These are phyloP conservation scores for Drosophila affinis DNA, from an alignment of 2,888 invertebrate genomes.

Conservation along the genomic window DNA sequence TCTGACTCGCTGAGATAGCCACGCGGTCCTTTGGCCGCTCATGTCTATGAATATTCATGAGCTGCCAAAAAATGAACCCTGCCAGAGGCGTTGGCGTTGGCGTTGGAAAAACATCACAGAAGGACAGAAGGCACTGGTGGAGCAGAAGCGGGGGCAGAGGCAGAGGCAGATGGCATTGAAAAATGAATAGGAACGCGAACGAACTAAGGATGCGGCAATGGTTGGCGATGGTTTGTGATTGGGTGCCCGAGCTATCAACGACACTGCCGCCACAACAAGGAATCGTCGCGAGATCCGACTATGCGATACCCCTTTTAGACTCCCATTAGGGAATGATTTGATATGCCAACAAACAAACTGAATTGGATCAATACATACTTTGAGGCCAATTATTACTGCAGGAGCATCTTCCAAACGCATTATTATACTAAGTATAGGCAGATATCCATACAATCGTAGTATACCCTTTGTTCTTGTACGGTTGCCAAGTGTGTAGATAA, in stretches of 20 bases:
- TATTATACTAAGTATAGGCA: too few relatives aligned
- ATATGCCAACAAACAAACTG: background rate
- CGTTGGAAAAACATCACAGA: constrained; percentile 48
- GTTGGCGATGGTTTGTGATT: background rate
- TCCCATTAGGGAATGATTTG: background rate
- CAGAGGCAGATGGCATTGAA: constrained; percentile 37
- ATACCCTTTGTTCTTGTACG: too few relatives aligned
- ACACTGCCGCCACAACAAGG: background rate
- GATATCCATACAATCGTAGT: too few relatives aligned
- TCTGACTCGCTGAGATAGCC: constrained; percentile 63
- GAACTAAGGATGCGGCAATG: constrained; percentile 33
- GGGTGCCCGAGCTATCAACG: constrained; percentile 1
- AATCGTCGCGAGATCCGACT: background rate
- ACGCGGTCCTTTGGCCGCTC: constrained; percentile 70
- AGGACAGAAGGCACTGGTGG: constrained; percentile 19
- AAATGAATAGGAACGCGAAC: constrained; percentile 72
- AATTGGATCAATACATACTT: background rate
- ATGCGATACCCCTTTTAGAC: background rate
- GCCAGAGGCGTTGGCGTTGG: constrained; percentile 12
- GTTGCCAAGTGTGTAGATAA: too few relatives aligned
- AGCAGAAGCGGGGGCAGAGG: too few relatives aligned
- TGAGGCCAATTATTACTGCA: too few relatives aligned
- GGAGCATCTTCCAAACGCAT: too few relatives aligned
- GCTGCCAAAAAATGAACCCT: constrained; percentile 69
- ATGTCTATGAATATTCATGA: constrained; percentile 83